Percentiles rank a stretch among this genome's conserved stretches.
Conservation (phyloP, 2,113 vertebrate genomes). For the Myotis lucifugus region DNA sequence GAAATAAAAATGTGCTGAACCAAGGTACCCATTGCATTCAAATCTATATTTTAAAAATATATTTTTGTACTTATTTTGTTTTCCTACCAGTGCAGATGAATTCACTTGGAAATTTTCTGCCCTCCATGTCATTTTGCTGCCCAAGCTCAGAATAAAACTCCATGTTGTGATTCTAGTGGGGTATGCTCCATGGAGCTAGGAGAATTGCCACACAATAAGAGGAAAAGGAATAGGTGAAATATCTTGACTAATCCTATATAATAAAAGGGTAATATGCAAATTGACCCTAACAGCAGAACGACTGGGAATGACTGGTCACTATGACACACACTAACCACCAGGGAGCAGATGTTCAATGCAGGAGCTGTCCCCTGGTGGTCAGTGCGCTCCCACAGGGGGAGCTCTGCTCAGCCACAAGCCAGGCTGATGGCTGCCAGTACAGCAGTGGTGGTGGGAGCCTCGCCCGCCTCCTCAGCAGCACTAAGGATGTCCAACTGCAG, state of each 20-base stretch:
- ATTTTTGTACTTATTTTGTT: constrained; percentile 43
- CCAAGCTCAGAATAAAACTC: constrained; percentile 57
- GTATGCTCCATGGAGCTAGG: constrained; percentile 15
- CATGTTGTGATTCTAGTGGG: constrained; percentile 39
- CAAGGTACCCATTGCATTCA: background rate
- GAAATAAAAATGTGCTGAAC: background rate
- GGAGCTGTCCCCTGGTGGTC: no score
- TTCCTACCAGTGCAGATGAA: background rate
- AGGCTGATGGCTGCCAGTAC: no score
- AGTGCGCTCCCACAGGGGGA: no score
- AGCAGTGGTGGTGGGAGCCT: no score
- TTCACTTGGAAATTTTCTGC: constrained; percentile 59
- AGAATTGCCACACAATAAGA: constrained; percentile 39
- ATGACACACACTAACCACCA: no score
- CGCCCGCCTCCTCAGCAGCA: no score
- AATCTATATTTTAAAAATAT: constrained; percentile 30
- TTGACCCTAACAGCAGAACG: no score
- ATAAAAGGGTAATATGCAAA: no score
- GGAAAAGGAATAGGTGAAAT: constrained; percentile 49
- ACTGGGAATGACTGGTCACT: no score
- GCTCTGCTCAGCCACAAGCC: no score
- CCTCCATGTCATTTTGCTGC: constrained; percentile 45
- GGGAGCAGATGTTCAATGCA: no score
- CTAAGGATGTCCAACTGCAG: no score
- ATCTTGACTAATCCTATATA: constrained; percentile 3